Evolutionary conservation across 1,140 invertebrate genomes (phyloP).

Genomic region (Caenorhabditis tropicalis): DNA sequence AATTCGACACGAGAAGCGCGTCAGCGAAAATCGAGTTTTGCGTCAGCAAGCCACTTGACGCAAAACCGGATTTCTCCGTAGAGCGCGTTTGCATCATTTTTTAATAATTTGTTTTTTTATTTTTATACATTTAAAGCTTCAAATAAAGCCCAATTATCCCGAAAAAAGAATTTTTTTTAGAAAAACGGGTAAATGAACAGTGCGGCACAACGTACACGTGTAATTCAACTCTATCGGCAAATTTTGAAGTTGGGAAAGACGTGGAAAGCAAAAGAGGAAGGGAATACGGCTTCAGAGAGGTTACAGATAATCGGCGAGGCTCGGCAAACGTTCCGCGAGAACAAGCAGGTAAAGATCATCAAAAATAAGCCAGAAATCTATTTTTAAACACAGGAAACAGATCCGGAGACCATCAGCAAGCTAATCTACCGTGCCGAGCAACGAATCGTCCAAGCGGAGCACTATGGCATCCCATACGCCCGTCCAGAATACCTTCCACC

Average conservation of each 20-base stretch:
- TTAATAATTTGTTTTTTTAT: no score
- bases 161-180: no score
- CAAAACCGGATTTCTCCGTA: no score
- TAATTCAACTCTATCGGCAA: constrained; percentile 18
- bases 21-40: background rate
- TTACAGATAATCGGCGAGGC: constrained; percentile 37
- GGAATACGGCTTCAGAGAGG: background rate
- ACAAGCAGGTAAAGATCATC: background rate
- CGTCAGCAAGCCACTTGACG: background rate
- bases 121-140: no score
- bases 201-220: constrained; percentile 2
- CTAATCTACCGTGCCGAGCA: constrained; percentile 16
- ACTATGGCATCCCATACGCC: constrained; percentile 48
- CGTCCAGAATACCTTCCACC: constrained; percentile 51
- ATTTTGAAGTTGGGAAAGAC: constrained; percentile 16
- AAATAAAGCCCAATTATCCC: background rate
- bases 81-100: no score
- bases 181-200: constrained; percentile 10
- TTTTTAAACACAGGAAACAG: background rate
- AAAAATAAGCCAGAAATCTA: background rate
- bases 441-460: constrained; percentile 45
- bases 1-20: background rate
- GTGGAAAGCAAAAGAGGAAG: constrained; percentile 48
- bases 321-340: background rate
- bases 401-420: constrained; percentile 32